Evolutionary conservation across 2,113 vertebrate species (phyloP).

Genomic region (Platysternon megacephalum): DNA sequence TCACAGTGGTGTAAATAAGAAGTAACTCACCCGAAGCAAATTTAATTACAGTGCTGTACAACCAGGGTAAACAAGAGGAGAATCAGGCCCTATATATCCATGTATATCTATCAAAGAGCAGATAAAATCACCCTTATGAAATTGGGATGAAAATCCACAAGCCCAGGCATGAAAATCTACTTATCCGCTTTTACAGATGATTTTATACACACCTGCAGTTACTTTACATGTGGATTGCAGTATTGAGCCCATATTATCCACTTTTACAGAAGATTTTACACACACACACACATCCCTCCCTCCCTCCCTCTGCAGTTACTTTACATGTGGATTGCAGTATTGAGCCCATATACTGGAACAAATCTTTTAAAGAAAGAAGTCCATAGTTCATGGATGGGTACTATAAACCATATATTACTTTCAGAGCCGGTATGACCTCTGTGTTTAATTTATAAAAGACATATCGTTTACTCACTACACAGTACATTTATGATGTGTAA

Average conservation of each 20-base stretch:
- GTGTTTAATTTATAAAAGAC: not conserved
- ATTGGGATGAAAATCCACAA: not conserved
- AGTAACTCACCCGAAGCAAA: not conserved
- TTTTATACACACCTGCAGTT: not conserved
- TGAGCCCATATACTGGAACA: not conserved
- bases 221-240: not conserved
- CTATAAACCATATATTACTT: not conserved
- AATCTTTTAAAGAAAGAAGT: not conserved
- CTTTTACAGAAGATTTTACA: not conserved
- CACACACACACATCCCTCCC: too few species aligned
- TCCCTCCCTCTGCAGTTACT: too few species aligned
- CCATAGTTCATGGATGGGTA: not conserved
- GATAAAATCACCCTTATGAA: not conserved
- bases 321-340: not conserved
- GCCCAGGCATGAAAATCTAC: not conserved
- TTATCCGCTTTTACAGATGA: not conserved
- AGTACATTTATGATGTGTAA: accelerated
- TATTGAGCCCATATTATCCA: not conserved
- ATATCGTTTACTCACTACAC: not conserved
- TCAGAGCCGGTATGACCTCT: not conserved
- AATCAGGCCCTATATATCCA: not conserved
- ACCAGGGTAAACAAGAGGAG: not conserved
- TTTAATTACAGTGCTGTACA: not conserved
- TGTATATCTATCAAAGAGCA: not conserved
- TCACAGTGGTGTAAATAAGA: not conserved